Conservation (phyloP, 2,888 invertebrate species). For the Caenorhabditis zanzibari region DNA sequence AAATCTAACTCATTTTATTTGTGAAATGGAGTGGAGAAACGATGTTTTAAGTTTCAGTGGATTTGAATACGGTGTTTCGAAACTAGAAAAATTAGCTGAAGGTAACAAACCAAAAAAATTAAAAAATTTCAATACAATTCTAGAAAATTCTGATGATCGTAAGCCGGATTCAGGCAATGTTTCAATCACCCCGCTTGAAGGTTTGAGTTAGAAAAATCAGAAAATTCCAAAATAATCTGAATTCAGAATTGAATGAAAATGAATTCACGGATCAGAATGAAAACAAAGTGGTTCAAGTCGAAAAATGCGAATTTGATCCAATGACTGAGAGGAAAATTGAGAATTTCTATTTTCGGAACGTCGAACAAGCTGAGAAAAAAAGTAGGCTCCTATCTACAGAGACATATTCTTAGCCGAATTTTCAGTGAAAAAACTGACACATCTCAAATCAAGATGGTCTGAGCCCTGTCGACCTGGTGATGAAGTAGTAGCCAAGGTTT, state of each 20-base stretch:
- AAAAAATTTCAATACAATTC: neutral
- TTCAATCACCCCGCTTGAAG: neutral
- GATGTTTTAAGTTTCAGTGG: constrained; percentile 56
- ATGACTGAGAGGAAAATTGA: constrained; percentile 56
- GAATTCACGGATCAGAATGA: neutral
- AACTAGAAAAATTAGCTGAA: neutral
- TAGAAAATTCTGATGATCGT: neutral
- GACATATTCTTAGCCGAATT: neutral
- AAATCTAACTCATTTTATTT: neutral
- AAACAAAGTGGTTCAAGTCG: neutral
- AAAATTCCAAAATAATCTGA: neutral
- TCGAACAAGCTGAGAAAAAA: constrained; percentile 48
- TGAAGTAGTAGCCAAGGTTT: constrained; percentile 18
- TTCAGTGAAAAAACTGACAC: constrained; percentile 43
- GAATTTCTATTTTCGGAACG: constrained; percentile 45
- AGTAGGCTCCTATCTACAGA: neutral
- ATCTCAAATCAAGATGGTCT: constrained; percentile 30
- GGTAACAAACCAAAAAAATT: neutral
- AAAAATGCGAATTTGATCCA: constrained; percentile 30
- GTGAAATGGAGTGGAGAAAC: constrained; percentile 56
- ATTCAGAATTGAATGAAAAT: constrained; percentile 4
- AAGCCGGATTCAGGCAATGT: neutral
- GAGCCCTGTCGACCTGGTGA: constrained; percentile 23
- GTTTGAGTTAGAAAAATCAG: neutral
- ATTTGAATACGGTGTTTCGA: constrained; percentile 50